These are phyloP conservation scores for Ctenoplectra terminalis DNA, from an alignment of 1,140 invertebrate genomes.

Conservation along the genomic window DNA sequence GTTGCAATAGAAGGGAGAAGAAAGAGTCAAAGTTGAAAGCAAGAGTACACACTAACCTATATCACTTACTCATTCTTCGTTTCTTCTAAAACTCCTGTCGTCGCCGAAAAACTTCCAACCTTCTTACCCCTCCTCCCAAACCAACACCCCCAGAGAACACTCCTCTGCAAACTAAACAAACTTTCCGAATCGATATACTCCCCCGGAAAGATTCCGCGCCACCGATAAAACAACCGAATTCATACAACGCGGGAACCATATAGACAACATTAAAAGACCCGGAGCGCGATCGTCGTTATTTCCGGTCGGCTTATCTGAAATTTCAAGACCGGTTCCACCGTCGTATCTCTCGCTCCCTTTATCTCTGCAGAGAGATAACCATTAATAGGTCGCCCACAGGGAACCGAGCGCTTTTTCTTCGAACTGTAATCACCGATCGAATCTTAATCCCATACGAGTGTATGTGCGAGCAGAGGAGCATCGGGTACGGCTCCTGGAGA, in stretches of 20 bases:
- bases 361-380: slow-evolving; percentile 31
- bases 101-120: neutral
- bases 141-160: neutral
- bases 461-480: neutral
- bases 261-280: slow-evolving; percentile 21
- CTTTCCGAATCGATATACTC: neutral
- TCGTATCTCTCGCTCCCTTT: slow-evolving; percentile 10
- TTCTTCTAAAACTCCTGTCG: neutral
- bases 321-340: slow-evolving; percentile 12
- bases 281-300: slow-evolving; percentile 30
- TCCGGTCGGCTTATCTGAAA: slow-evolving; percentile 35
- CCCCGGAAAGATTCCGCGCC: neutral
- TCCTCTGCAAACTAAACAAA: neutral
- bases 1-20: too few species aligned
- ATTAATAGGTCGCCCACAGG: slow-evolving; percentile 42
- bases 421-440: slow-evolving; percentile 51
- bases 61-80: neutral
- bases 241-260: neutral
- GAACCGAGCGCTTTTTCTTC: slow-evolving; percentile 38
- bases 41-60: too few species aligned
- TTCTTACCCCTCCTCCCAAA: too few species aligned
- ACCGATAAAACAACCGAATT: neutral
- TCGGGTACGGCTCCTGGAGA: slow-evolving; percentile 1
- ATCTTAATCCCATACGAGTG: slow-evolving; percentile 37
- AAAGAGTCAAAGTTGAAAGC: too few species aligned